These are phyloP conservation scores for Trachelus tabidus DNA, from an alignment of 2,888 invertebrate genomes.

Conservation along the genomic window DNA sequence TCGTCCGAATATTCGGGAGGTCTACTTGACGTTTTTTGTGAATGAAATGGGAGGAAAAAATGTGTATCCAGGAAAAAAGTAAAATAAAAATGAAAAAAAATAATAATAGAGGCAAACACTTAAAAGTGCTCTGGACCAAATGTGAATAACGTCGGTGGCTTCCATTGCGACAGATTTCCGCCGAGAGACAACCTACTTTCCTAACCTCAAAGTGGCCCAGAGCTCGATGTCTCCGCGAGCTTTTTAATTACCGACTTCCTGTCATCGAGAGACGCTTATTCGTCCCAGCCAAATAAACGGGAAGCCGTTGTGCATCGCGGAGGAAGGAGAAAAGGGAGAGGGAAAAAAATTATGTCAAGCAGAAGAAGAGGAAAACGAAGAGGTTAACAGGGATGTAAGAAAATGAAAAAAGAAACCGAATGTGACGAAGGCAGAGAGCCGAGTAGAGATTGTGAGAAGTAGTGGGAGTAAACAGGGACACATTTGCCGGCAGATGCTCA, in stretches of 20 bases:
- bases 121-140: background rate
- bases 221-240: background rate
- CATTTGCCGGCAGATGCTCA: slow-evolving; percentile 7
- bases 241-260: background rate
- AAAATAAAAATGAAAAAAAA: background rate
- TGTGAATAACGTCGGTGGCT: background rate
- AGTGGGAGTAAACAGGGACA: slow-evolving; percentile 8
- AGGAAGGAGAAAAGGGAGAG: background rate
- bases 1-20: background rate
- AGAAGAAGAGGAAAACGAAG: background rate
- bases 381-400: background rate
- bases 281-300: background rate
- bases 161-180: background rate
- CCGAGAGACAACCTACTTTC: background rate
- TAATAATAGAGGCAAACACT: background rate
- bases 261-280: background rate
- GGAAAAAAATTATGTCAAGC: background rate
- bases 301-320: slow-evolving; percentile 1
- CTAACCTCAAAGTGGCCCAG: background rate
- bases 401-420: background rate
- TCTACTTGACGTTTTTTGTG: background rate
- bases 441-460: background rate
- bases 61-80: background rate
- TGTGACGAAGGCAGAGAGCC: background rate
- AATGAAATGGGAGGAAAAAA: background rate